These are phyloP conservation scores for Neofelis nebulosa DNA, from an alignment of 2,113 vertebrate species.

Conservation along the genomic window DNA sequence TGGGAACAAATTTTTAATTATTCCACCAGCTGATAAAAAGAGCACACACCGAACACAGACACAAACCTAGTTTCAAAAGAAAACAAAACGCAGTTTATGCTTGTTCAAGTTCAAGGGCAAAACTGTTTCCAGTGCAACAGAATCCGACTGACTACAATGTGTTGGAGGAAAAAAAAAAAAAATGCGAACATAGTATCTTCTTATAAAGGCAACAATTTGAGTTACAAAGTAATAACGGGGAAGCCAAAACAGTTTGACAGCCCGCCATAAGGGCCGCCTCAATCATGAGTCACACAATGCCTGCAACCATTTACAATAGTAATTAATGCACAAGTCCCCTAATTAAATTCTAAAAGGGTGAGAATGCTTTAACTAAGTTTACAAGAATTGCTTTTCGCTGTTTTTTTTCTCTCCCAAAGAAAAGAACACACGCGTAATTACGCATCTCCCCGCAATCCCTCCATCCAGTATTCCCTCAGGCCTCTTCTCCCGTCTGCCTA, in stretches of 20 bases:
- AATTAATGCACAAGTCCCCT: conserved; percentile 79
- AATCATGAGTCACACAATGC: conserved; percentile 78
- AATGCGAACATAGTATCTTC: conserved; percentile 71
- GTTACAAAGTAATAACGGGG: conserved; percentile 78
- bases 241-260: conserved; percentile 81
- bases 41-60: background rate
- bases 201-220: conserved; percentile 74
- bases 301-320: conserved; percentile 77
- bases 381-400: conserved; percentile 68
- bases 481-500: conserved; percentile 23
- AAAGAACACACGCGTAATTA: conserved; percentile 53
- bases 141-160: conserved; percentile 43
- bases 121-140: conserved; percentile 52
- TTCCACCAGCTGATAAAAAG: conserved; percentile 54
- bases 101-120: conserved; percentile 78
- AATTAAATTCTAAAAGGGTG: conserved; percentile 75
- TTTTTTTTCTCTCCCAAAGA: background rate
- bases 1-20: conserved; percentile 45
- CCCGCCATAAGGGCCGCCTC: conserved; percentile 76
- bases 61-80: conserved; percentile 39
- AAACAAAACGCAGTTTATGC: conserved; percentile 67
- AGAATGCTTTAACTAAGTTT: conserved; percentile 77
- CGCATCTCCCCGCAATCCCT: conserved; percentile 49
- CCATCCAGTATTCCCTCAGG: conserved; percentile 42
- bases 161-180: background rate